These are phyloP conservation scores for Latrodectus elegans DNA, from an alignment of 2,888 invertebrate species.

Conservation along the genomic window DNA sequence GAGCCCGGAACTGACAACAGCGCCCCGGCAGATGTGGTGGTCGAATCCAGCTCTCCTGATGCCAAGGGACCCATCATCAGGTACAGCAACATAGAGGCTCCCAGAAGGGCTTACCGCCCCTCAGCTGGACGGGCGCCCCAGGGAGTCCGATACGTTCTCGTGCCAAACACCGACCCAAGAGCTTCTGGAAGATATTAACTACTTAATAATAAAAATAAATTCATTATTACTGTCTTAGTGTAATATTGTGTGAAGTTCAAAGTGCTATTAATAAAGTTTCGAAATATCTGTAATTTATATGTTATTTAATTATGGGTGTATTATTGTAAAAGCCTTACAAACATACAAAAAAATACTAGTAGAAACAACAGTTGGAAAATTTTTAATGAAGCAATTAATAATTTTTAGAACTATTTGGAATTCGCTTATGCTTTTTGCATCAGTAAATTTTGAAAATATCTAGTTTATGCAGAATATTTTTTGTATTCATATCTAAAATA, in stretches of 20 bases:
- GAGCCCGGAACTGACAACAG: conserved; percentile 54
- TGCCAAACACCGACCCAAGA: conserved; percentile 39
- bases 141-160: conserved; percentile 35
- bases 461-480: no score
- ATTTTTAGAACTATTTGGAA: no score
- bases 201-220: neutral
- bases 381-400: no score
- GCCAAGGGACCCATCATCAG: conserved; percentile 42
- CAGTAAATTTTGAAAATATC: no score
- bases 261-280: neutral
- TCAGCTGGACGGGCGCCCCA: neutral
- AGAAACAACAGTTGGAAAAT: no score
- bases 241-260: neutral
- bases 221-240: neutral
- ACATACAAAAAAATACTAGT: no score
- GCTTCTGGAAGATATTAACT: conserved; percentile 14
- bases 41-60: conserved; percentile 46
- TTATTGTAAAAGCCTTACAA: no score
- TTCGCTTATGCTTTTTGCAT: no score
- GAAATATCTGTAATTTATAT: neutral
- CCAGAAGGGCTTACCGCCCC: no score
- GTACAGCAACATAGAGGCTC: conserved; percentile 13
- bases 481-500: no score
- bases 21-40: conserved; percentile 35
- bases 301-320: no score